Evolutionary conservation across 2,888 invertebrate species (phyloP), one percentile per base, ranked within the genome.

Genomic region (Adelphocoris suturalis): DNA sequence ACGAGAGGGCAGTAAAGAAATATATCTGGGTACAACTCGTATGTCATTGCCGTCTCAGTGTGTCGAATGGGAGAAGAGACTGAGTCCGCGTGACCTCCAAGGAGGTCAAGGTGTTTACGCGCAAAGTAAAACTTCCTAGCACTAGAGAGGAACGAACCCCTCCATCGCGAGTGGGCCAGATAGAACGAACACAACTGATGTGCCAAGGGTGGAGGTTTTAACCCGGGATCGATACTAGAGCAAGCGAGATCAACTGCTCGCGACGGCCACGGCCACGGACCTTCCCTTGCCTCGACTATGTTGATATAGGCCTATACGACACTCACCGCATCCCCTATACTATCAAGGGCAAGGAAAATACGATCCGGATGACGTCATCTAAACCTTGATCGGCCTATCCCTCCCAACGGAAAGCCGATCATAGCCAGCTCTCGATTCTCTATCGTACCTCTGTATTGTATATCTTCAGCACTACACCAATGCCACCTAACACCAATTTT

Each of bases 181-280:
- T 27, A 68, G 68, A 23, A 11, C 19, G 19, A n/a, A 68, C 52
- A 61, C 61, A 61, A 68, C 68, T 68, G 68, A 23, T 68, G 80
- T 80, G 46, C 14, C 80, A 52, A 82, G 82, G 82, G 82, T 52
- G 80, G 80, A 48, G 80, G 48, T 48, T 82, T 68, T 68, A 68
- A 68, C 68, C 68, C 68, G 19, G 82, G 82, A 82, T 82, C 82
- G 82, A 82, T 82, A 82, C 82, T 82, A 82, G 82, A 82, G 52
- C 52, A 23, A 82, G 82, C 82, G 48, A 48, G 52, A 19, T 19
- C n/a, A 52, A 52, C 23, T 82, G 82, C 27, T 82, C 52, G 19
- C 68, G 68, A 19, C 12, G 68, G 52, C 52, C 68, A 37, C n/a
- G n/a, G 57, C 57, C 68, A 23, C 68, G 68, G 68, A 68, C 68